These are phyloP conservation scores for Griposia aprilina DNA, from an alignment of 2,888 invertebrate genomes.

Conservation along the genomic window DNA sequence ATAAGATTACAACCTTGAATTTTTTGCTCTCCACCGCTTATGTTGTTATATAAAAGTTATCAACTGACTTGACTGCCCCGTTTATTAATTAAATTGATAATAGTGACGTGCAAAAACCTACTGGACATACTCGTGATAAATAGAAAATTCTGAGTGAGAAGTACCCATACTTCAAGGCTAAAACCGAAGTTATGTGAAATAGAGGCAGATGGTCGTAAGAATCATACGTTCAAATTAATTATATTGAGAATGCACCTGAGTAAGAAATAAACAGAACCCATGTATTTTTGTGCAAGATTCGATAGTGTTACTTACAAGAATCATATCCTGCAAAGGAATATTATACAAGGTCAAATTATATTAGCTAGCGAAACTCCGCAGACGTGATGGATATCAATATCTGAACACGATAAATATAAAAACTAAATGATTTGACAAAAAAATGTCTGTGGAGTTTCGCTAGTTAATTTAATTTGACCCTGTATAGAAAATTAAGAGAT, in stretches of 20 bases:
- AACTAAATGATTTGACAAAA: neutral
- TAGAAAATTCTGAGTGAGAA: neutral
- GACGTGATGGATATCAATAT: too few relatives aligned
- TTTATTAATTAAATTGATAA: slow-evolving; percentile 12
- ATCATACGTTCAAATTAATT: neutral
- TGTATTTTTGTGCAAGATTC: neutral
- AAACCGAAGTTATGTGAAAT: too few relatives aligned
- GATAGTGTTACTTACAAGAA: neutral
- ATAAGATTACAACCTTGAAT: slow-evolving; percentile 46
- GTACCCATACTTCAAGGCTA: too few relatives aligned
- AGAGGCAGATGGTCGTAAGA: too few relatives aligned
- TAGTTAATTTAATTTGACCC: too few relatives aligned
- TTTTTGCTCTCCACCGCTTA: slow-evolving; percentile 31
- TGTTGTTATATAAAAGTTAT: slow-evolving; percentile 23
- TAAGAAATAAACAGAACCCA: neutral
- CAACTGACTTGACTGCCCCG: slow-evolving; percentile 10
- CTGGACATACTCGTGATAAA: too few relatives aligned
- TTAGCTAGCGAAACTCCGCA: neutral
- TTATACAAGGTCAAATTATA: neutral
- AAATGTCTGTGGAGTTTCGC: too few relatives aligned
- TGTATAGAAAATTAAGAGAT: neutral
- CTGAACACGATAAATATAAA: neutral
- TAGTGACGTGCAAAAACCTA: neutral
- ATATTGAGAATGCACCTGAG: neutral
- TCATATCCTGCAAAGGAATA: neutral